Conservation (phyloP, 2,888 invertebrate genomes). For the Cantharis rustica region DNA sequence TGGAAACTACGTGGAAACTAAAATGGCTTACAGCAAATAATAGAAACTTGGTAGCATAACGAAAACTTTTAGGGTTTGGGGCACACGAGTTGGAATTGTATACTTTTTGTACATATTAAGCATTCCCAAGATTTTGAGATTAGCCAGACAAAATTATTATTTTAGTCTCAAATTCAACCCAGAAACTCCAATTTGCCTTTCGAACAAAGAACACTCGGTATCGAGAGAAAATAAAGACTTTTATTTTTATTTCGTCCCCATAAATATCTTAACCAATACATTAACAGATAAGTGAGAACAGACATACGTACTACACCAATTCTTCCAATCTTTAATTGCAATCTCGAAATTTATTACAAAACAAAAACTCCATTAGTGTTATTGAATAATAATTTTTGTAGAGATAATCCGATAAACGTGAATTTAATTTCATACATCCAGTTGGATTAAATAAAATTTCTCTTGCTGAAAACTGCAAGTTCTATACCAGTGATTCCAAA, state of each 20-base stretch:
- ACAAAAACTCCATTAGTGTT: background rate
- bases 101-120: background rate
- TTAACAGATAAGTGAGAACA: background rate
- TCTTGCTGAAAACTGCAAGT: background rate
- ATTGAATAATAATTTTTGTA: background rate
- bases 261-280: background rate
- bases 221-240: background rate
- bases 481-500: background rate
- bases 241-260: background rate
- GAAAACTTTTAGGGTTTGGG: background rate
- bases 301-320: background rate
- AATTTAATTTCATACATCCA: background rate
- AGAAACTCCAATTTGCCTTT: background rate
- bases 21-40: background rate
- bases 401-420: background rate
- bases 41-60: background rate
- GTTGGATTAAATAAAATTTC: background rate
- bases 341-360: background rate
- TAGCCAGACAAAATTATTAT: background rate
- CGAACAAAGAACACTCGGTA: background rate
- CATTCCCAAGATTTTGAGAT: background rate
- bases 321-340: background rate
- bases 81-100: background rate
- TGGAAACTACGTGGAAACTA: background rate
- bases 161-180: background rate